Percentiles rank a stretch among this genome's conserved stretches.
These are phyloP conservation scores for Netelia inedita DNA, from an alignment of 2,888 invertebrate genomes.

Conservation along the genomic window DNA sequence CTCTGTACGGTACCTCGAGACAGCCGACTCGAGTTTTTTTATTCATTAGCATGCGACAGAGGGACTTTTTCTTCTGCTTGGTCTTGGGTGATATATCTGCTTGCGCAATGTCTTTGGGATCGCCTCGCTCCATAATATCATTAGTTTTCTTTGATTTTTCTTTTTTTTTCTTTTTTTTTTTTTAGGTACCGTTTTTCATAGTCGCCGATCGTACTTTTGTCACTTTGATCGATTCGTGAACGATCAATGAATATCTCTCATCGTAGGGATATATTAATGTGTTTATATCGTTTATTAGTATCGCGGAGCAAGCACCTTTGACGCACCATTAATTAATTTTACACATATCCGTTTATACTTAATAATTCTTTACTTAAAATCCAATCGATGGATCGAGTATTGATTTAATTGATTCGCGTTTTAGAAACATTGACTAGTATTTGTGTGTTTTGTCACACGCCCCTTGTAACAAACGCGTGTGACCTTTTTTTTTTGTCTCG, in stretches of 20 bases:
- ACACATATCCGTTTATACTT: background rate
- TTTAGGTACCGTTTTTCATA: conserved; percentile 36
- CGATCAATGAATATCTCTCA: too few relatives aligned
- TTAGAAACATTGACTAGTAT: conserved; percentile 17
- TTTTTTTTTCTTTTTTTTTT: background rate
- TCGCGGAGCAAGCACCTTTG: background rate
- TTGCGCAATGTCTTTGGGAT: conserved; percentile 73
- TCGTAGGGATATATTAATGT: background rate
- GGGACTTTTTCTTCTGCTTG: conserved; percentile 83
- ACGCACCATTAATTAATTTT: background rate
- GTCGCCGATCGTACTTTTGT: background rate
- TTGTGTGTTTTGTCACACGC: background rate
- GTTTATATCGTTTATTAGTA: background rate
- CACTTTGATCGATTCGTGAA: background rate
- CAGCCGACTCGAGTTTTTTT: conserved; percentile 84
- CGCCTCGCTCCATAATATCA: conserved; percentile 78
- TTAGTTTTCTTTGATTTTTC: conserved; percentile 8
- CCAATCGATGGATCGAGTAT: conserved; percentile 1
- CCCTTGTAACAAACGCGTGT: background rate
- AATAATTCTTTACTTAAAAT: background rate
- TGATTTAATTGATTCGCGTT: conserved; percentile 6
- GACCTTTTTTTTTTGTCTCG: background rate
- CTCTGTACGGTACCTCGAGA: conserved; percentile 79
- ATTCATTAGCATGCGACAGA: conserved; percentile 83
- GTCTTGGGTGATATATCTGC: conserved; percentile 80